Percentiles rank a stretch among this genome's conserved stretches.
phyloP scores from a whole-genome alignment of 2,888 invertebrate genomes.

The Peribatodes rhomboidaria region DNA sequence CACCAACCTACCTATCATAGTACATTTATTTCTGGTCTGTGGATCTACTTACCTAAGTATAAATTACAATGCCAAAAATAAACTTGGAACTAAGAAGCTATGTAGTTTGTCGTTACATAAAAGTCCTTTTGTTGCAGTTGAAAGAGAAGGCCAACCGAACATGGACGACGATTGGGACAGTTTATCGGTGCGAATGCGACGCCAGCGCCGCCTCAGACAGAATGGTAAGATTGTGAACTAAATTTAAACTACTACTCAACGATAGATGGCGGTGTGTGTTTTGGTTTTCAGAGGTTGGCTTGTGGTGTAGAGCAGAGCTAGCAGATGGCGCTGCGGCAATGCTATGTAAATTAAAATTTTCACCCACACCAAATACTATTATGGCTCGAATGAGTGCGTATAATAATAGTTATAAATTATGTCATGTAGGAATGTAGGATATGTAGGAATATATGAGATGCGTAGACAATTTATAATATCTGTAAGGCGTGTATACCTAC shows the following conservation, averaged over 20 bases:
- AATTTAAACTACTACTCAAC: conserved; percentile 33
- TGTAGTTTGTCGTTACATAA: neutral
- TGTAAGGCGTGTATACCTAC: neutral
- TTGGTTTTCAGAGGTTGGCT: neutral
- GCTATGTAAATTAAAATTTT: conserved; percentile 6
- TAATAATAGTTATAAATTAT: too few relatives aligned
- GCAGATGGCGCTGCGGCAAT: conserved; percentile 44
- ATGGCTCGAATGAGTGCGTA: neutral
- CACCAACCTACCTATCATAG: too few relatives aligned
- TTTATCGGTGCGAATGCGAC: conserved; percentile 91
- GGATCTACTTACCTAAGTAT: too few relatives aligned
- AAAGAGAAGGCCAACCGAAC: conserved; percentile 87
- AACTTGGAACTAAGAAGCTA: too few relatives aligned
- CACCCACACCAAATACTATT: neutral
- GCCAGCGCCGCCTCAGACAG: conserved; percentile 85
- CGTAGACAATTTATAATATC: neutral
- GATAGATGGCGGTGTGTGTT: conserved; percentile 36
- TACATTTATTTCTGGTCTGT: neutral
- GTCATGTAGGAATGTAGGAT: neutral
- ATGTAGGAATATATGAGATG: neutral
- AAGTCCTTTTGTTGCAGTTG: conserved; percentile 63
- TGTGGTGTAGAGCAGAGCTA: neutral
- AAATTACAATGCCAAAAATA: neutral
- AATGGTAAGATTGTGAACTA: conserved; percentile 69
- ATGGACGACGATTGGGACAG: conserved; percentile 93